Evolutionary conservation across 1,140 invertebrate genomes (phyloP).

Genomic region (Drosophila insularis): DNA sequence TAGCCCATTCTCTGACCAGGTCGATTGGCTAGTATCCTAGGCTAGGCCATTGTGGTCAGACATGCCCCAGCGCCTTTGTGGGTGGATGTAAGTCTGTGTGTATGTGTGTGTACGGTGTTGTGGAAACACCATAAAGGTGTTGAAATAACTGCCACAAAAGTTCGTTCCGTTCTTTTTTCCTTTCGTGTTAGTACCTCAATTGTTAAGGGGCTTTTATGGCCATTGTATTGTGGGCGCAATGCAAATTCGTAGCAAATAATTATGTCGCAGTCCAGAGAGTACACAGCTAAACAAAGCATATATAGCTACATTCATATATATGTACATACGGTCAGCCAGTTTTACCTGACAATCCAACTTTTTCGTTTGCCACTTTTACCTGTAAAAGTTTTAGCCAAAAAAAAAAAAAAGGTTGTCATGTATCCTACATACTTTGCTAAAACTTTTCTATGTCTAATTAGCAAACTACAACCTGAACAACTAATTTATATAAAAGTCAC

Average conservation of each 20-base stretch:
- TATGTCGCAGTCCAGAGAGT: conserved; percentile 59
- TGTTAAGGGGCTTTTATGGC: conserved; percentile 72
- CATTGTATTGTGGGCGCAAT: conserved; percentile 67
- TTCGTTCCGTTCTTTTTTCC: conserved; percentile 31
- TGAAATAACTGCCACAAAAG: conserved; percentile 72
- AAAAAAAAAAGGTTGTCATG: conserved; percentile 39
- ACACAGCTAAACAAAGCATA: conserved; percentile 21
- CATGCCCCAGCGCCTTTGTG: neutral
- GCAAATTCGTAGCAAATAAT: conserved; percentile 76
- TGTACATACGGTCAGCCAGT: neutral
- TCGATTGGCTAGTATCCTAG: conserved; percentile 63
- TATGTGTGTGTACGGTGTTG: conserved; percentile 29
- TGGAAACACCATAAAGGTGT: conserved; percentile 70
- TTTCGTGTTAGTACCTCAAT: conserved; percentile 49
- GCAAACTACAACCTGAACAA: conserved; percentile 51
- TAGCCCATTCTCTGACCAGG: conserved; percentile 26
- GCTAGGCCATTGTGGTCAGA: conserved; percentile 50
- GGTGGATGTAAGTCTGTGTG: neutral
- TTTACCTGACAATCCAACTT: conserved; percentile 25
- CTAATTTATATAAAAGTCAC: conserved; percentile 66
- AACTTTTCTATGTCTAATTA: conserved; percentile 74
- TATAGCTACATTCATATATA: neutral
- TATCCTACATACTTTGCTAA: conserved; percentile 29
- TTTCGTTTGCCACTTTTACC: conserved; percentile 16
- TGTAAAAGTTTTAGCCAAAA: conserved; percentile 3